Percentiles rank a stretch among this genome's conserved stretches.
Evolutionary conservation across 2,797 vertebrate genomes (phyloP).

Genomic region (Protonibea diacanthus): DNA sequence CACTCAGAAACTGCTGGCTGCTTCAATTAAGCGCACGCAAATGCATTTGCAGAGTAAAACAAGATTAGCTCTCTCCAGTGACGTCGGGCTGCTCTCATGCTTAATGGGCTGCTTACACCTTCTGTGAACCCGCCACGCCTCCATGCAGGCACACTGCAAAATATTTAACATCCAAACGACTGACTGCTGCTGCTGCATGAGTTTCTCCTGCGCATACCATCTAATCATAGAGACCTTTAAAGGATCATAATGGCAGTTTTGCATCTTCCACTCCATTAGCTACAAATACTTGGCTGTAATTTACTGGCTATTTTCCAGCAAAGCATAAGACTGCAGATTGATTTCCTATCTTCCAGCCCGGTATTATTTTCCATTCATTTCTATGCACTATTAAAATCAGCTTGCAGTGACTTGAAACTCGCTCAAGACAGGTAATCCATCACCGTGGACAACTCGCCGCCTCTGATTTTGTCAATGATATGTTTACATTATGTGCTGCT

Average conservation of each 20-base stretch:
- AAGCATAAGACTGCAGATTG: slow-evolving; percentile 55
- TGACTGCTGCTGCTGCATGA: slow-evolving; percentile 24
- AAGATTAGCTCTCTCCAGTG: slow-evolving; percentile 68
- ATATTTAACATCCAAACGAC: slow-evolving; percentile 37
- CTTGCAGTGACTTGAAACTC: slow-evolving; percentile 58
- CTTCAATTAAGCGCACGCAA: slow-evolving; percentile 64
- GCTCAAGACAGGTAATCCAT: slow-evolving; percentile 63
- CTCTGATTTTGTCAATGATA: slow-evolving; percentile 51
- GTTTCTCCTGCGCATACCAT: slow-evolving; percentile 28
- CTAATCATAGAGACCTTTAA: slow-evolving; percentile 46
- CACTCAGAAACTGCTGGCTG: slow-evolving; percentile 51
- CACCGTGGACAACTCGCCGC: slow-evolving; percentile 35
- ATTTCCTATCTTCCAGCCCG: slow-evolving; percentile 61
- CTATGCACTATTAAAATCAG: slow-evolving; percentile 50
- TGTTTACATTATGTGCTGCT: slow-evolving; percentile 33
- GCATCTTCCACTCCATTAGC: slow-evolving; percentile 59
- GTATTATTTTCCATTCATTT: slow-evolving; percentile 66
- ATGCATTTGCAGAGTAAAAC: slow-evolving; percentile 75
- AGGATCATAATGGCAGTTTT: slow-evolving; percentile 48
- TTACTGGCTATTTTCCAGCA: slow-evolving; percentile 60
- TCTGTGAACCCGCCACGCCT: slow-evolving; percentile 58
- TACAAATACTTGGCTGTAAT: slow-evolving; percentile 49
- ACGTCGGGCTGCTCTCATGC: slow-evolving; percentile 41
- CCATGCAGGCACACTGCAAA: slow-evolving; percentile 36
- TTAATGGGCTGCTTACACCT: slow-evolving; percentile 64